phyloP scores from a whole-genome alignment of 2,888 invertebrate genomes.

The Conus canariensis region DNA sequence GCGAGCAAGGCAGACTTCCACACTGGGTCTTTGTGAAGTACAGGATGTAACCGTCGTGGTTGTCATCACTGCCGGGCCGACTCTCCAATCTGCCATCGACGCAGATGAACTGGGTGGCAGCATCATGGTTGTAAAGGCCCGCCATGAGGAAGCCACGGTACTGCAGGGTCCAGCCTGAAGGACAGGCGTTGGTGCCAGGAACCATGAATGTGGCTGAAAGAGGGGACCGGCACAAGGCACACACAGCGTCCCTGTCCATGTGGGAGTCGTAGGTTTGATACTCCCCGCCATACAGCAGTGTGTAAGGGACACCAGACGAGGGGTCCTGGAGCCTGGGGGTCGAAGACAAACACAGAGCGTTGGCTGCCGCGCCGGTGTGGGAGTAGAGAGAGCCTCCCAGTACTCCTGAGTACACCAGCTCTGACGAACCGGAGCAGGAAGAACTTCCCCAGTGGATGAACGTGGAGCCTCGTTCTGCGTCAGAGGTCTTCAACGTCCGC shows the following conservation, averaged over 20 bases:
- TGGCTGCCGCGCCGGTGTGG: not conserved
- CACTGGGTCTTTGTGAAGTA: not conserved
- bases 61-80: not conserved
- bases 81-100: not conserved
- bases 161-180: not conserved
- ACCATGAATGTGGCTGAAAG: not conserved
- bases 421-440: not conserved
- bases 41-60: not conserved
- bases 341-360: not conserved
- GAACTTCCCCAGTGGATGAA: conserved; percentile 27
- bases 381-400: not conserved
- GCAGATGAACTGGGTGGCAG: conserved; percentile 15
- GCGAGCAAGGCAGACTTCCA: not conserved
- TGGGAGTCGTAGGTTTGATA: conserved; percentile 4
- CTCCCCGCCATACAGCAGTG: not conserved
- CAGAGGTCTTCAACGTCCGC: not conserved
- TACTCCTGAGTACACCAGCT: conserved; percentile 5
- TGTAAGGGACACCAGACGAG: not conserved
- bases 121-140: not conserved
- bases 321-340: not conserved
- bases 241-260: not conserved
- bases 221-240: not conserved
- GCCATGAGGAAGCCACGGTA: conserved; percentile 17
- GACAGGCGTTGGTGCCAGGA: not conserved
- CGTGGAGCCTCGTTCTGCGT: not conserved